phyloP scores from a whole-genome alignment of 1,140 invertebrate genomes.

The Triops longicaudatus region DNA sequence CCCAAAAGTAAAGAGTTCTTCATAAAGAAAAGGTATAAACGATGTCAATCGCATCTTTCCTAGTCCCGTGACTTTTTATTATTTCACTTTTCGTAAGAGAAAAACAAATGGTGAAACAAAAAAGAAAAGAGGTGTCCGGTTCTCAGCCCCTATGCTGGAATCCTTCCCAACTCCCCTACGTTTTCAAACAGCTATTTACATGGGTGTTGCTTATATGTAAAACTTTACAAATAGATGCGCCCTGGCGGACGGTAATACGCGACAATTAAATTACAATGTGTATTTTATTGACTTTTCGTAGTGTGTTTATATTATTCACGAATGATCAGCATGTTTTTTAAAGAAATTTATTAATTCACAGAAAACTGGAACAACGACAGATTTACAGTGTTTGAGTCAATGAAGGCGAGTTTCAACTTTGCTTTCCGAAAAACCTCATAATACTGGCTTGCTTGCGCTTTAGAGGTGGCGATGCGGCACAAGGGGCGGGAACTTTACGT shows the following conservation, averaged over 20 bases:
- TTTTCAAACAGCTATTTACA: neutral
- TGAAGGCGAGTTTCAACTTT: neutral
- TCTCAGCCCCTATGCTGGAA: neutral
- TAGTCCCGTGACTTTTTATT: neutral
- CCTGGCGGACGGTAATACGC: neutral
- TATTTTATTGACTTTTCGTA: neutral
- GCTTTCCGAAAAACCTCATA: neutral
- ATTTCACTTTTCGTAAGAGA: no score
- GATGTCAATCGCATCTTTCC: neutral
- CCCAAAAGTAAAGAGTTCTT: neutral
- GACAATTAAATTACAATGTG: neutral
- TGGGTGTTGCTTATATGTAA: conserved; percentile 8
- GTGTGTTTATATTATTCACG: no score
- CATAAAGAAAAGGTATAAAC: neutral
- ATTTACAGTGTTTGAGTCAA: no score
- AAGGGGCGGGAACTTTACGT: neutral
- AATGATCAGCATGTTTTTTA: no score
- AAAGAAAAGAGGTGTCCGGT: neutral
- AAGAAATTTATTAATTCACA: no score
- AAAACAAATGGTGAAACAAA: neutral
- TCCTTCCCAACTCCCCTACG: neutral
- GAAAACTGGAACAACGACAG: no score
- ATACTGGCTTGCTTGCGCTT: neutral
- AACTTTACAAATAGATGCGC: neutral
- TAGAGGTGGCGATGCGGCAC: neutral